Evolutionary conservation across 2,797 vertebrate species (phyloP).

Genomic region (Synaphobranchus kaupii): DNA sequence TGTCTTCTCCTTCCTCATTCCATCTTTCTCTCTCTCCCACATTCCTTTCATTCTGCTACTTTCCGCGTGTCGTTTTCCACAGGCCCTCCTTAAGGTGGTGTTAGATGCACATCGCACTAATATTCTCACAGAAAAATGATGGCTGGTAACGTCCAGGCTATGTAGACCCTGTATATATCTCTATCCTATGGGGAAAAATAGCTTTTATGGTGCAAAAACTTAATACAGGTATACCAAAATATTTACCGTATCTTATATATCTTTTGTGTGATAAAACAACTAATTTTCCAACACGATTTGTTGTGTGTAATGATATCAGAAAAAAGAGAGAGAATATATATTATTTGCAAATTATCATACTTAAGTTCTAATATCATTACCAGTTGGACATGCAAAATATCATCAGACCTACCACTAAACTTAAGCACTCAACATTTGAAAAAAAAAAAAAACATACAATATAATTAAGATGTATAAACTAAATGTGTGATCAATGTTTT

Average conservation of each 20-base stretch:
- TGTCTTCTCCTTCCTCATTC: not conserved
- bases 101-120: not conserved
- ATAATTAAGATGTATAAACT: not conserved
- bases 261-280: not conserved
- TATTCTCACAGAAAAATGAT: not conserved
- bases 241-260: not conserved
- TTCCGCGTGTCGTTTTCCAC: not conserved
- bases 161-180: slow-evolving; percentile 6
- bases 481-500: not conserved
- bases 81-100: not conserved
- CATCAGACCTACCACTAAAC: not conserved
- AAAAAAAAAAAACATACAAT: too few relatives aligned
- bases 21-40: not conserved
- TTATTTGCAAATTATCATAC: not conserved
- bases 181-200: not conserved
- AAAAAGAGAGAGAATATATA: not conserved
- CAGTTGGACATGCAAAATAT: not conserved
- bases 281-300: not conserved
- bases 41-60: not conserved
- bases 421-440: not conserved
- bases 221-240: slow-evolving; percentile 4
- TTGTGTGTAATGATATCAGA: not conserved
- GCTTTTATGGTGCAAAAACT: not conserved
- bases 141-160: not conserved
- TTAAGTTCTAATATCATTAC: not conserved